A percentile compares a stretch with the other conserved stretches of the same genome.
Evolutionary conservation across 1,140 invertebrate genomes (phyloP).

Genomic region (Zaprionus inermis): DNA sequence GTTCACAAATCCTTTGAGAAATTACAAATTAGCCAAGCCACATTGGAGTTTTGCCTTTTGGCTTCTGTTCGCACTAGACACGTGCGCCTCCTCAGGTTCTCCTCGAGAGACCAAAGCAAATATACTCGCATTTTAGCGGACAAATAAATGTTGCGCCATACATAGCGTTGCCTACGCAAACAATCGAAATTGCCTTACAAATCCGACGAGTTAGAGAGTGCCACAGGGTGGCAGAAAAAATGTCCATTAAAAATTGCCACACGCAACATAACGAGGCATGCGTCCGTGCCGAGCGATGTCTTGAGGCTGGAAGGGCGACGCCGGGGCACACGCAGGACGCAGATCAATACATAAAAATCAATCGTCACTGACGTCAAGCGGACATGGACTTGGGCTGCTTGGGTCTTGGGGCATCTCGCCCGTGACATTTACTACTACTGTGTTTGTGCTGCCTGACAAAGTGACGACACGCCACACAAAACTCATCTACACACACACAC

Average conservation of each 20-base stretch:
- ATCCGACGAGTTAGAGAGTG: conserved; percentile 32
- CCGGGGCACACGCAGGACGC: background rate
- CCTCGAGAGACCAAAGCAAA: background rate
- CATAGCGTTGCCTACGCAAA: conserved; percentile 26
- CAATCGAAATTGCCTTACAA: conserved; percentile 50
- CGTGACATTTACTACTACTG: conserved; percentile 35
- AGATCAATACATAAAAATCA: conserved; percentile 53
- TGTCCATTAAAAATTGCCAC: conserved; percentile 41
- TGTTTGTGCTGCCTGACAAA: conserved; percentile 28
- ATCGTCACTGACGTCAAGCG: conserved; percentile 64
- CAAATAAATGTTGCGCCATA: conserved; percentile 9
- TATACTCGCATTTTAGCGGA: conserved; percentile 1
- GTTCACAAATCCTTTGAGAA: conserved; percentile 74
- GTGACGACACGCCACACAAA: conserved; percentile 14
- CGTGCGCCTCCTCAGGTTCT: conserved; percentile 7
- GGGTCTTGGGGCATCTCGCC: conserved; percentile 21
- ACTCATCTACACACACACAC: background rate
- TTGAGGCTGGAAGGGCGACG: background rate
- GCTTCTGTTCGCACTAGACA: background rate
- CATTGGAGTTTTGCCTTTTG: conserved; percentile 13
- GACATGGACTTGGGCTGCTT: background rate
- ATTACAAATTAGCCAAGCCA: conserved; percentile 50
- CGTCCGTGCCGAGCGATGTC: conserved; percentile 31
- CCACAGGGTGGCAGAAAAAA: conserved; percentile 18
- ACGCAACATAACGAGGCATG: conserved; percentile 45